These are phyloP conservation scores for Myoxocephalus aenaeus DNA, from an alignment of 2,797 vertebrate genomes.

Conservation along the genomic window DNA sequence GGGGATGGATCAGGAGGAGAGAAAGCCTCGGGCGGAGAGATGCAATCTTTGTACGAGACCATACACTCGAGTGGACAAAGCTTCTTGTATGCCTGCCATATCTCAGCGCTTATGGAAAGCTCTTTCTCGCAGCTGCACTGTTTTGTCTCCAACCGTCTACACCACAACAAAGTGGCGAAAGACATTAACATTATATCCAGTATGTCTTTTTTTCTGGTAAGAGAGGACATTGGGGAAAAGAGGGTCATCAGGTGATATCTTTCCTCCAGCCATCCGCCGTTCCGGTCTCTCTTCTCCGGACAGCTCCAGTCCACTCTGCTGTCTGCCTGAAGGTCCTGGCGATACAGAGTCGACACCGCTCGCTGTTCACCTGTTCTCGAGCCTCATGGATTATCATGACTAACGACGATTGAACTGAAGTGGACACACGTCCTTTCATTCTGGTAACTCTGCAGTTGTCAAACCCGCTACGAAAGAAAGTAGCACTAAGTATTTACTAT, in stretches of 20 bases:
- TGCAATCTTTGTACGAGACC: constrained; percentile 62
- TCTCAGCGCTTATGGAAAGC: constrained; percentile 58
- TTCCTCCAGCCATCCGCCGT: background rate
- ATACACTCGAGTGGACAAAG: constrained; percentile 68
- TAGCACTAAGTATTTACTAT: constrained; percentile 25
- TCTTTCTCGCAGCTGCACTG: constrained; percentile 25
- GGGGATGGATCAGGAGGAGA: constrained; percentile 49
- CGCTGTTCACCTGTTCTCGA: background rate
- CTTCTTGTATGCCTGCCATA: constrained; percentile 47
- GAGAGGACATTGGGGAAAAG: constrained; percentile 2
- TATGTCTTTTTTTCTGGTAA: constrained; percentile 7
- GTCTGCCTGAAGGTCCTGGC: constrained; percentile 8
- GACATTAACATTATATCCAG: background rate
- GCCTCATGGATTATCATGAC: background rate
- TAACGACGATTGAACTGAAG: constrained; percentile 1
- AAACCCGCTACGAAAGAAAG: constrained; percentile 12
- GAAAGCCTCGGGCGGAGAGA: constrained; percentile 53
- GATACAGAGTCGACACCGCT: background rate
- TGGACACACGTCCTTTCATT: background rate
- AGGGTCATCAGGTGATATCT: constrained; percentile 37
- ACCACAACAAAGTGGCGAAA: constrained; percentile 6
- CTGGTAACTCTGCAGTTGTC: background rate
- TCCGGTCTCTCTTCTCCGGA: background rate
- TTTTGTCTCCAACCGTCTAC: constrained; percentile 47
- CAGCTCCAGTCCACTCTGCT: background rate